Base-by-base conservation (phyloP, 2,888 invertebrate species). In the Trachelus tabidus region DNA sequence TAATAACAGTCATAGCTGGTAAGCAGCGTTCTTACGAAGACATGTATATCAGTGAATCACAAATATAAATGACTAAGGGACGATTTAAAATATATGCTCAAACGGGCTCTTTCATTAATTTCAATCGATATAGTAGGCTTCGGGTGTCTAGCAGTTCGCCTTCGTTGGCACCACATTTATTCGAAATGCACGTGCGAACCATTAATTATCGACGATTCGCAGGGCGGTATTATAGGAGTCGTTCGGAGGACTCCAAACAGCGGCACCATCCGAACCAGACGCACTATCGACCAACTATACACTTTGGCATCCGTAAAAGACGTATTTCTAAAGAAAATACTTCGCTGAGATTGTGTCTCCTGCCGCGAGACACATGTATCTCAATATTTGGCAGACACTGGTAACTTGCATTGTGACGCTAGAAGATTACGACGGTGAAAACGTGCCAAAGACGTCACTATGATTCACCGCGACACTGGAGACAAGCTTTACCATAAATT, bases 341-440 rank as follows among this genome's bases (percentile, higher is more conserved):
- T 56, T 56, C 9, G 2, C 2, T 23, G 23, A 56, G 56, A 56
- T 81, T 79, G 75, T 77, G 79, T 80, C 80, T 81, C 79, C 81
- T 77, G 79, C 79, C 73, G 79, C 77, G 75, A 77, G 68, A 40
- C 68, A 76, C 31, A 37, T 80, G 31, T 23, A 40, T 31, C 34
- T 73, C 68, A 33, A 30, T 56, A 35, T n/a, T 15, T 34, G 56
- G 56, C 56, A 56, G 23, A 56, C 56, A 56, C 56, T 56, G 56
- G 56, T 56, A 56, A 56, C 56, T 56, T 56, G 56, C 56, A 56
- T 56, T 56, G 56, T 56, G 56, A 56, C 56, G 9, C 56, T 56
- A 23, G 9, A 56, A 56, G 56, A 56, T 56, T 56, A 56, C 56
- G 56, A 23, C 23, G 23, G 23, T 56, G 56, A 56, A 56, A 56